Evolutionary conservation across 2,113 vertebrate genomes (phyloP), one percentile per base, ranked within the genome.

Genomic region (Nycticorax nycticorax): DNA sequence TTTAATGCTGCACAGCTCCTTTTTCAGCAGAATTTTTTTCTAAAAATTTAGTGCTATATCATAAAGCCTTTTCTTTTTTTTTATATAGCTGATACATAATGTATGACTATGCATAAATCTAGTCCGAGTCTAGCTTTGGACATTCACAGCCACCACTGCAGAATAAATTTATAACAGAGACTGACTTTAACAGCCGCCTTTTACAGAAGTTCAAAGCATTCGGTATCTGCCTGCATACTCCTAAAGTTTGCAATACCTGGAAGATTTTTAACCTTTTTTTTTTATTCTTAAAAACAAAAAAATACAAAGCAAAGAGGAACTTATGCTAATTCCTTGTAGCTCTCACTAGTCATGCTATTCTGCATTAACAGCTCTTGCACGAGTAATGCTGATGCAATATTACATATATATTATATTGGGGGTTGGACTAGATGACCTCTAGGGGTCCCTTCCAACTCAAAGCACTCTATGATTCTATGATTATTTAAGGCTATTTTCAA

Each of bases 11-110:
- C 75, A 73, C 53, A 84, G 79, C 32, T 82, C 60, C 75, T 63
- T 96, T 95, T 97, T 85, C 94, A 97, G 96, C 90, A 85, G 94
- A 95, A 93, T 86, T 97, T 97, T 97, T 97, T 97, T 92, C 92
- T 92, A 71, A 71, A 95, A 96, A 96, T 96, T 89, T 96, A 95
- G 80, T 95, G 92, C 68, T 84, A 72, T 88, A 94, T 94, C 95
- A 93, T 92, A 93, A 96, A 94, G 39, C 10, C 22, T 92, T 96
- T 94, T 92, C 19, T 91, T 83, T 78, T 30, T 33, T 75, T 94
- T 83, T 79, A 79, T 33, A 93, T 90, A 91, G 85, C 82, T 96
- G 92, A 96, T 97, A 69, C 93, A 96, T 97, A 96, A 97, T 97
- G 96, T 94, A 97, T 97, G 90, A 92, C 72, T 87, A 35, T 3